Percentiles rank a stretch among this genome's conserved stretches.
phyloP scores from a whole-genome alignment of 2,888 invertebrate genomes.

The Sericinus montela region DNA sequence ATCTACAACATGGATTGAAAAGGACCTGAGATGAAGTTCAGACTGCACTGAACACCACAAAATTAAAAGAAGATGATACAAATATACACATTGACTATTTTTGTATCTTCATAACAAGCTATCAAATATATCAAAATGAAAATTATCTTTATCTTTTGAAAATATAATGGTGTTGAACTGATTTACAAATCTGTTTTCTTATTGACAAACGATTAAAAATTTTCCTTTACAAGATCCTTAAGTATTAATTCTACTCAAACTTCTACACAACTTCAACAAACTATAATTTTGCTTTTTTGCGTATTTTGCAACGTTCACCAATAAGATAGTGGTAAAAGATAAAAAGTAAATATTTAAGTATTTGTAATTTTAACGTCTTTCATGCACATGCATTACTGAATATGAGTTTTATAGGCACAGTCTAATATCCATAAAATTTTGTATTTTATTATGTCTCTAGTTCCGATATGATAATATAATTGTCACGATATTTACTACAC shows the following conservation, averaged over 20 bases:
- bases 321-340: neutral
- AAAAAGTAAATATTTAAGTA: conserved; percentile 3
- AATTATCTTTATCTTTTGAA: too few species aligned
- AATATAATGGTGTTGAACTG: too few species aligned
- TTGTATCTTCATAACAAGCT: neutral
- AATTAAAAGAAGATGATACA: neutral
- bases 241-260: too few species aligned
- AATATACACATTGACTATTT: too few species aligned
- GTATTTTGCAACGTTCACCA: neutral
- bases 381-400: conserved; percentile 19
- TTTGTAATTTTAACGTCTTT: neutral
- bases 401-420: too few species aligned
- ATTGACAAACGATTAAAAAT: neutral
- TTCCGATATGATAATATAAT: too few species aligned
- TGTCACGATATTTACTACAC: too few species aligned
- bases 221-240: neutral
- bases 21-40: neutral
- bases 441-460: too few species aligned
- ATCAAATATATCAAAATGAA: too few species aligned
- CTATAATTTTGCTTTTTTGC: neutral
- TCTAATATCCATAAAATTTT: too few species aligned
- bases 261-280: too few species aligned
- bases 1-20: neutral
- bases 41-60: neutral
- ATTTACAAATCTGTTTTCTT: neutral